Evolutionary conservation across 2,797 vertebrate genomes (phyloP).

Genomic region (Micrastur ruficollis): DNA sequence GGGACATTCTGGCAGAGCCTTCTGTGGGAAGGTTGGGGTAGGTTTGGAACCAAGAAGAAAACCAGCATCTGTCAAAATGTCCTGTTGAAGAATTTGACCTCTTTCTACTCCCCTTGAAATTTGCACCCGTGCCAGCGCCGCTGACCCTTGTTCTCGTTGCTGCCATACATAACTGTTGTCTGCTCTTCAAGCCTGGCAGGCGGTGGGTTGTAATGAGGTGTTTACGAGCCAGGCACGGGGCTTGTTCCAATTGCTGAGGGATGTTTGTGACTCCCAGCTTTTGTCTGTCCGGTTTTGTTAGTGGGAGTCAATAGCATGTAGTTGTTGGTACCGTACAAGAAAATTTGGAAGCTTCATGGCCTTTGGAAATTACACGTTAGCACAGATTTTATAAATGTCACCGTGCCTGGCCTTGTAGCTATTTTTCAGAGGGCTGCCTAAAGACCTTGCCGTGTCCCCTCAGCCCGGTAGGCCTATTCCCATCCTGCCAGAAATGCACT

Average conservation of each 20-base stretch:
- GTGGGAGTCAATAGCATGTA: neutral
- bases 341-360: neutral
- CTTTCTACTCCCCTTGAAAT: neutral
- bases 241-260: neutral
- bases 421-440: neutral
- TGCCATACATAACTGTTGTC: neutral
- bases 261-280: neutral
- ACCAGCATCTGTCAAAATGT: neutral
- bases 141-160: neutral
- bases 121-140: rapidly evolving
- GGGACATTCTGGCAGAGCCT: neutral
- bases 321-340: neutral
- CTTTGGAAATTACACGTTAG: neutral
- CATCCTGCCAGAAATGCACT: neutral
- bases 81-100: neutral
- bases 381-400: neutral
- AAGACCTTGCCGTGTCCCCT: neutral
- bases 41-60: neutral
- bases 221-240: neutral
- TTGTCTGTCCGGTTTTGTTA: neutral
- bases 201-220: conserved; percentile 32
- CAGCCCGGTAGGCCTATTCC: neutral
- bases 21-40: neutral
- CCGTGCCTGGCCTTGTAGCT: neutral
- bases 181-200: neutral